Evolutionary conservation across 2,888 invertebrate genomes (phyloP).

Genomic region (Pyrocoelia pectoralis): DNA sequence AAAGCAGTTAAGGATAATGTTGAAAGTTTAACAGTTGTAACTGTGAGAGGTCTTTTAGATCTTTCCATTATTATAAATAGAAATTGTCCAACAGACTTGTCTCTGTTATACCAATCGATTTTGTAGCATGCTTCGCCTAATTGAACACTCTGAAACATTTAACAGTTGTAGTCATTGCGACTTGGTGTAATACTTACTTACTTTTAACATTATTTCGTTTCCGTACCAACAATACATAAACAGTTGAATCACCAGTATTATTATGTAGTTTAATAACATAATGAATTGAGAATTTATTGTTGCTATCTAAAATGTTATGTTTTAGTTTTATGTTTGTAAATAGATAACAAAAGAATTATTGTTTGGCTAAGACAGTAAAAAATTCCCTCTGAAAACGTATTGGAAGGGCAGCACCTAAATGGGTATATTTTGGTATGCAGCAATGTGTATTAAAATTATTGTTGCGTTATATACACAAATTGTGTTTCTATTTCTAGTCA

Average conservation of each 20-base stretch:
- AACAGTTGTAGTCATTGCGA: neutral
- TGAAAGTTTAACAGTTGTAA: constrained; percentile 25
- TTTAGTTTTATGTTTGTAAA: neutral
- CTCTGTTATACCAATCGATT: constrained; percentile 33
- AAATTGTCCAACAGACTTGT: constrained; percentile 18
- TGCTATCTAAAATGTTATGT: neutral
- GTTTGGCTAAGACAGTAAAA: too few relatives aligned
- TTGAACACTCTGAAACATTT: constrained; percentile 26
- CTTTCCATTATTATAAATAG: constrained; percentile 39
- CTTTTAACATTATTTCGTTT: constrained; percentile 1
- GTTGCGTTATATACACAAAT: too few relatives aligned
- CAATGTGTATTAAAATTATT: too few relatives aligned
- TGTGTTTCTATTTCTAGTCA: too few relatives aligned
- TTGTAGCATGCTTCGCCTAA: constrained; percentile 35
- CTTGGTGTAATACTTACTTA: neutral
- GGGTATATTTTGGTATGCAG: too few relatives aligned
- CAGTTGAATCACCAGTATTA: neutral
- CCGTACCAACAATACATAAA: constrained; percentile 10
- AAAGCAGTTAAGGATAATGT: constrained; percentile 25
- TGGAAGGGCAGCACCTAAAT: too few relatives aligned
- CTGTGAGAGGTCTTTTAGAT: constrained; percentile 30
- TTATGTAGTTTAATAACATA: constrained; percentile 7
- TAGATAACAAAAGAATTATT: too few relatives aligned
- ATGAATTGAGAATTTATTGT: constrained; percentile 6
- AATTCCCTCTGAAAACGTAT: too few relatives aligned